Base-by-base conservation (phyloP, 2,888 invertebrate species). In the Tetheella fluctuosa region DNA sequence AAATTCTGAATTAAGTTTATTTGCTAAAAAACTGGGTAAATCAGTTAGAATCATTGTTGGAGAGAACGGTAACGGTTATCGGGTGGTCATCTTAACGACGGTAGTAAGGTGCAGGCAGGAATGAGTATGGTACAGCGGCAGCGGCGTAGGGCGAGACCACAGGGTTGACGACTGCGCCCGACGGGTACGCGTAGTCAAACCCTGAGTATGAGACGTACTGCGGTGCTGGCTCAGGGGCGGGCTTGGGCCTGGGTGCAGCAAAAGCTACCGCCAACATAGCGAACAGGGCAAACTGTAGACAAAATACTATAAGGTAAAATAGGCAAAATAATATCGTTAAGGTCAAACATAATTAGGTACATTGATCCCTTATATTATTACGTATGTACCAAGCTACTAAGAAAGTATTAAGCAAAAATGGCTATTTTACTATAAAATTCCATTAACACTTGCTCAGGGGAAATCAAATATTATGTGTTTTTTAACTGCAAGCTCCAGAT, bases 191-290 rank as follows among this genome's bases (percentile, higher is more conserved):
- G 73, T 86, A 88, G 74, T 89, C 88, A 17, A 85, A 62, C 5
- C 85, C 85, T 2, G 85, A 59, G 78, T 88, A 87, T 12, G 84
- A 48, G 60, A 84, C 23, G 54, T 75, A 13, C 64, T 88, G 87
- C 3, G 85, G 85, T 5, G 76, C 67, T 5, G 80, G 82, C 30
- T 68, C 79, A 0, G 81, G 81, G 23, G 70, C 71, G 4, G 88
- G 83, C 13, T 83, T 80, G 0, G 87, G 85, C 62, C 77, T 84
- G 12, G 93, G 93, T 13, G 89, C 90, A 57, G 94, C 94, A 62
- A 90, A 79, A 37, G 93, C 94, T 65, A 91, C 83, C 30, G 92
- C 94, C 79, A 94, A 64, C 62, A 94, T 69, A 69, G 93, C 94
- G 74, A 93, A 88, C 61, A 94, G 76, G 54, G 91, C 84, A 69